phyloP scores from a whole-genome alignment of 2,888 invertebrate species.

The Dynastes maya region DNA sequence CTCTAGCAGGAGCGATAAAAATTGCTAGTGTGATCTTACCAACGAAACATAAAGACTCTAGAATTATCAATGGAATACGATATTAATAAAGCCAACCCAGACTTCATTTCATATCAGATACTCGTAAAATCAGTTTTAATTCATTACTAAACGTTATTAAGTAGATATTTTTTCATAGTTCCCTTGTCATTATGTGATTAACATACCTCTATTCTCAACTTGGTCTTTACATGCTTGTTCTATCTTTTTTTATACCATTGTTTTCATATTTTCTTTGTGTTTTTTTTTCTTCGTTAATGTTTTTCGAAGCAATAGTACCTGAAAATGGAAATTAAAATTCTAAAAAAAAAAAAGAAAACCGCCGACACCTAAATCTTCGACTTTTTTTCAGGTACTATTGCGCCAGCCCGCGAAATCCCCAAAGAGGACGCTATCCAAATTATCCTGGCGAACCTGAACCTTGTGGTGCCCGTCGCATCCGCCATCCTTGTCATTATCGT shows the following conservation, averaged over 20 bases:
- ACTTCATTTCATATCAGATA: too few relatives aligned
- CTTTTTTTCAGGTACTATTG: conserved; percentile 91
- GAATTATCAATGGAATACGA: too few relatives aligned
- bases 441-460: conserved; percentile 91
- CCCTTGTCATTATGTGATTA: neutral
- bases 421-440: conserved; percentile 90
- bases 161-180: too few relatives aligned
- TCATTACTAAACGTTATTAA: too few relatives aligned
- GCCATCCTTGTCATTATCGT: conserved; percentile 94
- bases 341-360: conserved; percentile 29
- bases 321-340: conserved; percentile 59
- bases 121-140: too few relatives aligned
- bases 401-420: conserved; percentile 90
- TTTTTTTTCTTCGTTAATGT: conserved; percentile 26
- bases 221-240: too few relatives aligned
- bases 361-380: neutral
- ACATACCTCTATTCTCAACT: neutral
- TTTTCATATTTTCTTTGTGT: neutral
- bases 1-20: too few relatives aligned
- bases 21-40: too few relatives aligned
- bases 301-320: conserved; percentile 68
- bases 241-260: neutral
- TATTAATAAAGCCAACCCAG: too few relatives aligned
- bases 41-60: too few relatives aligned
- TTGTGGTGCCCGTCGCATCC: conserved; percentile 94